Conservation (phyloP, 2,113 vertebrate species). For the Otolemur garnettii region DNA sequence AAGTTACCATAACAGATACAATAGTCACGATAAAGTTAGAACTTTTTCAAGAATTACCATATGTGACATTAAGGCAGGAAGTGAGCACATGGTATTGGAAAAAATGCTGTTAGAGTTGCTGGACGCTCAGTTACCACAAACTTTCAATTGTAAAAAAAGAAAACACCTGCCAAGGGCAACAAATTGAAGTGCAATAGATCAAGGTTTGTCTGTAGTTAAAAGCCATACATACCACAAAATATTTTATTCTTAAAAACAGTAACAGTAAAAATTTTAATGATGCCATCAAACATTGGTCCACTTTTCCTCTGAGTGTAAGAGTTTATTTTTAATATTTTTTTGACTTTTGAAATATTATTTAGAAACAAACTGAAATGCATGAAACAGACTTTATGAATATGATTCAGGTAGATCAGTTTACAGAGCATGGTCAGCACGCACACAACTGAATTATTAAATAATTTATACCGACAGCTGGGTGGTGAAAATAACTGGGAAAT, state of each 20-base stretch:
- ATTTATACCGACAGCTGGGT: conserved; percentile 34
- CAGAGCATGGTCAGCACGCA: neutral
- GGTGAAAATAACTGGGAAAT: conserved; percentile 39
- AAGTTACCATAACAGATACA: neutral
- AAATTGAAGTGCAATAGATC: neutral
- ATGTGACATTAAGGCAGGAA: neutral
- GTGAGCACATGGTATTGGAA: neutral
- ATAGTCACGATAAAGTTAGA: neutral
- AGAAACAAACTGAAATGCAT: neutral
- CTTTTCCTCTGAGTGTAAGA: neutral
- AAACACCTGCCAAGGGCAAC: neutral
- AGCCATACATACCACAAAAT: neutral
- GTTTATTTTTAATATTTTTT: neutral
- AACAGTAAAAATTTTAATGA: neutral
- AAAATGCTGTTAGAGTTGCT: neutral
- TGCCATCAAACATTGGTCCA: neutral
- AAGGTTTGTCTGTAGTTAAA: neutral
- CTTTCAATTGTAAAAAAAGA: neutral
- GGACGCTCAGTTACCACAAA: neutral
- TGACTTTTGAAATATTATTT: conserved; percentile 10
- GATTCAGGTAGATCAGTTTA: neutral
- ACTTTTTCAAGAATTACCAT: neutral
- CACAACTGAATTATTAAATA: conserved; percentile 46
- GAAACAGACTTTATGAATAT: neutral
- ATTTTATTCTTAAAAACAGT: neutral